Evolutionary conservation across 2,888 invertebrate genomes (phyloP), one percentile per base, ranked within the genome.

Genomic region (Volucella zonaria): DNA sequence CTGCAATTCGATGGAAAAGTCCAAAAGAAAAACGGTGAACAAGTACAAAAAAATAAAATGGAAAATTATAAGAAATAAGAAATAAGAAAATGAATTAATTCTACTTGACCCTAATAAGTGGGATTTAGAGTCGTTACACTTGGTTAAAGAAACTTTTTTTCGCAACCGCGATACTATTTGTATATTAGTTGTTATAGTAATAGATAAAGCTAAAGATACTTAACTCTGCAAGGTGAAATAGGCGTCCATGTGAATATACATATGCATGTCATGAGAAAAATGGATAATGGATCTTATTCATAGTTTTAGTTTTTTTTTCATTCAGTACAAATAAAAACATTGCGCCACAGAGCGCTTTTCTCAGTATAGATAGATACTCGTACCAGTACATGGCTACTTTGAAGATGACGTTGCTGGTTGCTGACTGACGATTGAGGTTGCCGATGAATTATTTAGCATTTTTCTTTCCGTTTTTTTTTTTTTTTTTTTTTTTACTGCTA

Each of bases 71-170:
- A 59, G 56, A 56, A 59, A 54, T 52, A 73, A 38, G 54, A 62
- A 73, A 75, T 59, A 78, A 71, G 71, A 78, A 73, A 67, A 73
- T 66, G 66, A 79, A 79, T 79, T 79, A 79, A 79, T 79, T 79
- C 79, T 67, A 66, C 79, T 79, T 79, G 79, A 79, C 79, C 79
- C 79, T 79, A 79, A 66, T 79, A 79, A 66, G 79, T 61, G 79
- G 54, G 73, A 66, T 71, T 73, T 79, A 73, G 71, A 58, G 66
- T 79, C 73, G 79, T 73, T 79, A 79, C 73, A 73, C 79, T 73
- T 64, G 78, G 62, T 78, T 71, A 59, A 71, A 56, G 62, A 70
- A 56, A 78, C 56, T 71, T 56, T 64, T 38, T 56, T 58, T 71
- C 43, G 54, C 31, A 43, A 23, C 43, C 43, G 59, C 58, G 51